Percentiles rank a stretch among this genome's conserved stretches.
phyloP scores from a whole-genome alignment of 2,888 invertebrate species.

The Petrophora chlorosata region DNA sequence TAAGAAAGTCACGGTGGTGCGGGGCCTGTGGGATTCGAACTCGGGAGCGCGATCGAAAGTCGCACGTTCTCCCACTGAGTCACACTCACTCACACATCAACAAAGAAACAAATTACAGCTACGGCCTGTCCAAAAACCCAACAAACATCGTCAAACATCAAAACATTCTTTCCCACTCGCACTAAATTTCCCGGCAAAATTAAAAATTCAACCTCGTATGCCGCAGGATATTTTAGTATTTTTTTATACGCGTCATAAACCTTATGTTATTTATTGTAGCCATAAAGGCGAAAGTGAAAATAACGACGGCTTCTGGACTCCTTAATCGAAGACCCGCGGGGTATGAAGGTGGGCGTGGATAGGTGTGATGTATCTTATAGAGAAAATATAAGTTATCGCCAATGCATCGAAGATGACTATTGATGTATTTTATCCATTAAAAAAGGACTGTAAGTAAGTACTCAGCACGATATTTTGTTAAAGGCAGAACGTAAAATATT shows the following conservation, averaged over 20 bases:
- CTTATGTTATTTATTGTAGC: slow-evolving; percentile 44
- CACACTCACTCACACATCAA: no score
- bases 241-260: slow-evolving; percentile 44
- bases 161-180: slow-evolving; percentile 13
- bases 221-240: slow-evolving; percentile 30
- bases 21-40: no score
- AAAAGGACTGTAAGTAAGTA: no score
- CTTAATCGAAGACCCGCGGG: slow-evolving; percentile 25
- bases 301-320: slow-evolving; percentile 32
- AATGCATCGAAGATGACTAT: no score
- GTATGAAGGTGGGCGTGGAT: background rate
- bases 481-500: no score
- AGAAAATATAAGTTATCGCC: no score
- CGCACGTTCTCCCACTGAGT: no score
- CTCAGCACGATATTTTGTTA: no score
- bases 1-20: no score
- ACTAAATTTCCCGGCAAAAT: slow-evolving; percentile 23
- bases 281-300: slow-evolving; percentile 42
- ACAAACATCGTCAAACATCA: slow-evolving; percentile 8
- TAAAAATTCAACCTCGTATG: slow-evolving; percentile 33
- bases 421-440: no score
- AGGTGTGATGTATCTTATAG: background rate
- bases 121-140: slow-evolving; percentile 1
- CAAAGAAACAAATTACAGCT: no score
- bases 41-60: no score